Base-by-base conservation (phyloP, 2,113 vertebrate genomes). In the Pholis gunnellus region DNA sequence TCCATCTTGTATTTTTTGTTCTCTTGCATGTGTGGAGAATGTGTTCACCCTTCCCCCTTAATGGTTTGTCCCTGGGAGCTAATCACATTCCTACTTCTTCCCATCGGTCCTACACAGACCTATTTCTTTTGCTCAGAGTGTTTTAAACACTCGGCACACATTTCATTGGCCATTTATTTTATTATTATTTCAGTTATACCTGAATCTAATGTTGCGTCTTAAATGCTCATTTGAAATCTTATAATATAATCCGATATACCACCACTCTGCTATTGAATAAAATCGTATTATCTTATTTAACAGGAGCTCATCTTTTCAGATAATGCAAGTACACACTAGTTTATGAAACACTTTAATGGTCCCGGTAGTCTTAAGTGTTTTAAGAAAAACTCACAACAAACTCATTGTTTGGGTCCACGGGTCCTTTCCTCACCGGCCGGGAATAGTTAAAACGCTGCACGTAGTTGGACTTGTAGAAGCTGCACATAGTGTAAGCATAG, bases 401-500 rank as follows among this genome's bases (percentile, higher is more conserved):
- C 89, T 99, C 98, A 75, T 99, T 99, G 93, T 98, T 96, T 7
- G 97, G 97, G 88, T 99, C 98, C 77, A 98, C 95, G 0, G 96
- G 95, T 59, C 97, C 98, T 93, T 91, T 98, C 90, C 97, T 96
- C 87, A 99, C 96, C 22, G 98, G 98, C 86, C 97, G 95, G 78
- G 98, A 99, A 75, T 99, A 99, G 87, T 99, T 96, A 81, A 99
- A 99, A 11, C 93, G 94, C 48, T 99, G 98, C 86, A 99, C 98
- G 0, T 99, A 97, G 94, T 99, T 99, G 79, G 97, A 97, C 90
- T 99, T 99, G 87, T 99, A 99, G 95, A 99, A 99, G 93, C 98
- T 99, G 83, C n/a, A 89, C 88, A 81, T 15, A 2, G 20, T 44
- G 46, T 13, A 10, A 66, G 29, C 66, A 46, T 3, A 52, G 11